Conservation (phyloP, 2,113 vertebrate species). For the Willisornis vidua region DNA sequence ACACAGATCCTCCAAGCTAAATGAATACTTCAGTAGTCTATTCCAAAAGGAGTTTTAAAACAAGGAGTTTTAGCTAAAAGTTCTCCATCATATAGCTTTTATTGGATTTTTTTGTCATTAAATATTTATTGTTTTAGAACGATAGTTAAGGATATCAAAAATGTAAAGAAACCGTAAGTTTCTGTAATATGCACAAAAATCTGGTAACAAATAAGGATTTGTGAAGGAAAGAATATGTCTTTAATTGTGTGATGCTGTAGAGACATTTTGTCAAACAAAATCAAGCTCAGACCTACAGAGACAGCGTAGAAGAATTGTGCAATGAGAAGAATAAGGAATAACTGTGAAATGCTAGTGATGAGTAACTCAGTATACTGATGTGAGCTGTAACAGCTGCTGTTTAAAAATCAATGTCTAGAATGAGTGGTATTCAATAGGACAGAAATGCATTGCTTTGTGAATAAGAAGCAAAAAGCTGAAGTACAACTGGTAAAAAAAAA, state of each 20-base stretch:
- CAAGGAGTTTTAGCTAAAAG: background rate
- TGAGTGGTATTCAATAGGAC: background rate
- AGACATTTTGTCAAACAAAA: background rate
- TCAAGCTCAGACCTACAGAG: background rate
- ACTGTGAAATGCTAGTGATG: conserved; percentile 23
- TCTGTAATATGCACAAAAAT: background rate
- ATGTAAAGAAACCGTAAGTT: rapidly evolving
- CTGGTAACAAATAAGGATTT: background rate
- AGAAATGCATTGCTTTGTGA: background rate
- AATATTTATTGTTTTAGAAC: background rate
- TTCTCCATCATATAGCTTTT: background rate
- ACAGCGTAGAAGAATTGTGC: conserved; percentile 6
- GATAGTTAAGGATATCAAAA: background rate
- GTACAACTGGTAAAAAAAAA: background rate
- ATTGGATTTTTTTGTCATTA: background rate
- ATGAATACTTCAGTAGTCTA: background rate
- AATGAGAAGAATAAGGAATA: conserved; percentile 15
- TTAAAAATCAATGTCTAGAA: conserved; percentile 53
- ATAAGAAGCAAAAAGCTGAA: background rate
- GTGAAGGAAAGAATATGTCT: background rate
- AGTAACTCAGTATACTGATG: background rate
- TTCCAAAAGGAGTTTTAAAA: background rate
- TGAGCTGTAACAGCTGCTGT: conserved; percentile 34
- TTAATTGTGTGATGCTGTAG: background rate
- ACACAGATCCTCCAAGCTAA: background rate